Percentiles rank a stretch among this genome's conserved stretches.
Evolutionary conservation across 2,113 vertebrate species (phyloP).

Genomic region (Calyptomena viridis): DNA sequence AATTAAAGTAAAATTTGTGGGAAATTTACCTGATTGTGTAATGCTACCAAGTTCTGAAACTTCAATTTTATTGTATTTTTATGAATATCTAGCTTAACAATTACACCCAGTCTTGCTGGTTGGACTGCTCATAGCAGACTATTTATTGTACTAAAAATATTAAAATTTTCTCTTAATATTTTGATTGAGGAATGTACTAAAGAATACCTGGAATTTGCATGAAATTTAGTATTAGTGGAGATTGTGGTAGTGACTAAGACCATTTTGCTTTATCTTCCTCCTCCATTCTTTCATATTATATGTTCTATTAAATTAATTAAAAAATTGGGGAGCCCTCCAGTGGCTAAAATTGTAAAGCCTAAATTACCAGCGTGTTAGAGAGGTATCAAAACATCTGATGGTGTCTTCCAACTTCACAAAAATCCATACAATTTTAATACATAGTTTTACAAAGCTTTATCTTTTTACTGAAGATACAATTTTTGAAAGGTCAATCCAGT

Average conservation of each 20-base stretch:
- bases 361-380: background rate
- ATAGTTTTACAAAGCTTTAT: background rate
- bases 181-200: background rate
- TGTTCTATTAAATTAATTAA: background rate
- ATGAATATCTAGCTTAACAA: background rate
- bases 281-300: background rate
- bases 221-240: background rate
- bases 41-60: background rate
- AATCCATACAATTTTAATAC: background rate
- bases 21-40: background rate
- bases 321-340: slow-evolving; percentile 55
- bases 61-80: background rate
- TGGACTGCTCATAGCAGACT: background rate
- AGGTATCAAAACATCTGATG: background rate
- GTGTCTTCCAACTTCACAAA: background rate
- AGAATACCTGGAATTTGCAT: background rate
- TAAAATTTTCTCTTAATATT: background rate
- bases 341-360: slow-evolving; percentile 11
- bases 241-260: background rate
- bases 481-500: background rate
- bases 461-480: background rate
- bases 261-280: background rate
- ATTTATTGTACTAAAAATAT: background rate
- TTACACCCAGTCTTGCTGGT: background rate
- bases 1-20: background rate